Percentiles rank a stretch among this genome's conserved stretches.
Conservation (phyloP, 2,797 vertebrate genomes). For the Oreochromis mossambicus region DNA sequence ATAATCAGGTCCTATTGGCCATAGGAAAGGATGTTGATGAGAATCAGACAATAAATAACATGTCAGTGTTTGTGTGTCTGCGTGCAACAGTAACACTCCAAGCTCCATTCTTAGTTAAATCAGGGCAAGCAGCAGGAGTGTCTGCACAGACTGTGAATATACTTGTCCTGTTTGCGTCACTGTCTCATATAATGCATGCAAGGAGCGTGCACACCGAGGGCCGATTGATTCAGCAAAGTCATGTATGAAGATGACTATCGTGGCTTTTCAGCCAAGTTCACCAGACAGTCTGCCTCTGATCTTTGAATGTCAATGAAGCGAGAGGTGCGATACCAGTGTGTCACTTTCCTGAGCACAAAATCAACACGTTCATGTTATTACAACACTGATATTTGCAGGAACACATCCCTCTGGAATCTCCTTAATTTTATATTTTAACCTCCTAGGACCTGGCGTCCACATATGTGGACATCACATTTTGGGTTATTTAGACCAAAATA, state of each 20-base stretch:
- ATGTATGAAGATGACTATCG: conserved; percentile 28
- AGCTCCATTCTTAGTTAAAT: conserved; percentile 6
- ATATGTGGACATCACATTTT: no score
- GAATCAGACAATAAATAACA: conserved; percentile 24
- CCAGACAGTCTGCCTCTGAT: background rate
- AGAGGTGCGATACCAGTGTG: background rate
- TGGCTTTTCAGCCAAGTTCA: background rate
- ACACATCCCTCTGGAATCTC: background rate
- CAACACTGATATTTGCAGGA: background rate
- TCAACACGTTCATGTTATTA: background rate
- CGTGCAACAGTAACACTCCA: background rate
- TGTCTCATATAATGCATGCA: background rate
- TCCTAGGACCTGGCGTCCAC: no score
- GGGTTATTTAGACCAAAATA: no score
- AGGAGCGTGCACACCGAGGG: background rate
- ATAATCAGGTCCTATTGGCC: conserved; percentile 35
- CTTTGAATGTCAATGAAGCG: conserved; percentile 7
- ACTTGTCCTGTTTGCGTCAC: background rate
- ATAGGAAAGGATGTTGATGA: conserved; percentile 23
- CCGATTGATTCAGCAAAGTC: background rate
- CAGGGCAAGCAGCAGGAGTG: conserved; percentile 3
- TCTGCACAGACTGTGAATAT: background rate
- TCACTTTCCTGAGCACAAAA: background rate
- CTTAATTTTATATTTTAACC: background rate
- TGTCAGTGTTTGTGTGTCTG: background rate